Base-by-base conservation (phyloP, 2,888 invertebrate species). In the Petrophora chlorosata region DNA sequence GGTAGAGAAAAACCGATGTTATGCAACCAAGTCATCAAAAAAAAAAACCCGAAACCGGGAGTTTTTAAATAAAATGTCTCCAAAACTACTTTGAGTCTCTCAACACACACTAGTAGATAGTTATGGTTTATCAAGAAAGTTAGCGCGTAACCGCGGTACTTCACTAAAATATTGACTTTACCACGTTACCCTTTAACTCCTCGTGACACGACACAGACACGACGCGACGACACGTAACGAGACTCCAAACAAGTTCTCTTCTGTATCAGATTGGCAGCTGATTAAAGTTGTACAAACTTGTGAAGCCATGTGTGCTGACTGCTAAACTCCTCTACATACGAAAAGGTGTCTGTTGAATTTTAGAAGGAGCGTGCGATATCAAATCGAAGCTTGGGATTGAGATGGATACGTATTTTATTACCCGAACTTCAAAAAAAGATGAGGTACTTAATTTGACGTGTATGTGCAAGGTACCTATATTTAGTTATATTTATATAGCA, bases 131-230 rank as follows among this genome's bases (percentile, higher is more conserved):
- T 59, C 46, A 48, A 41, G 47, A 25, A 67, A 70, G 59, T 69
- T 67, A 47, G 50, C 43, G 57, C 10, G 29, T 23, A 23, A 26
- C 32, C 5, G 26, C 32, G 56, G 38, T 60, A 51, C 35, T 63
- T 51, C 64, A 65, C 67, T 71, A 68, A 70, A 79, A 79, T 77
- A 79, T 80, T 81, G 74, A 75, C 72, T 8, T 23, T 23, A 22
- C 22, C n/a, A n/a, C n/a, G 61, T 64, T 70, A 67, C 59, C 65
- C 67, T 67, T 62, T 68, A 70, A 69, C 68, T 64, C 57, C 34
- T 56, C 56, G 45, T 50, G 43, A 58, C 60, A 48, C 55, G 54
- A 66, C 66, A 68, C 59, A 58, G 71, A 67, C 69, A 72, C 59
- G 73, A 70, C 74, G 8, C n/a, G 8, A 2, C 23, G 3, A 4